These are phyloP conservation scores for Dipodomys spectabilis DNA, from an alignment of 2,113 vertebrate genomes.

Conservation along the genomic window DNA sequence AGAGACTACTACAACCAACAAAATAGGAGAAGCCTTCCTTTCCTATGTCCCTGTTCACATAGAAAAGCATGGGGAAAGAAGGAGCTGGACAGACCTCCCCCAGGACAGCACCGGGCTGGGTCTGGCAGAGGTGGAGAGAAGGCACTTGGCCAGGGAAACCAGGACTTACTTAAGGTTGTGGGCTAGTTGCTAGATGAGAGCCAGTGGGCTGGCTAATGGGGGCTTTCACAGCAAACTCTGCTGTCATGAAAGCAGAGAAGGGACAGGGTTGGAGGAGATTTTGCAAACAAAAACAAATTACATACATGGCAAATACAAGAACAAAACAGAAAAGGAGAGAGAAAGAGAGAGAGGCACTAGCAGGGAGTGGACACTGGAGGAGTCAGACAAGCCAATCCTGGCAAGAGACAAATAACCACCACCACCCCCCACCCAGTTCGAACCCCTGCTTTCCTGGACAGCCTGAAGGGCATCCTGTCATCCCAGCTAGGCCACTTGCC, in stretches of 20 bases:
- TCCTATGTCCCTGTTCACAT: neutral
- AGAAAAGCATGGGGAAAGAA: neutral
- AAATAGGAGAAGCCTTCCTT: neutral
- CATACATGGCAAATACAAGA: neutral
- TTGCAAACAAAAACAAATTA: neutral
- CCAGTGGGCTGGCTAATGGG: neutral
- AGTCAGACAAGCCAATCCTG: neutral
- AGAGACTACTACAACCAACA: neutral
- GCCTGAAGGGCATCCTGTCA: conserved; percentile 1
- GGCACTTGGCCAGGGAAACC: neutral
- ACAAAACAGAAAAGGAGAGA: neutral
- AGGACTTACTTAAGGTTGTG: neutral
- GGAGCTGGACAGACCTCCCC: neutral
- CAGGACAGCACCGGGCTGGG: neutral
- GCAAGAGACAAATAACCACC: neutral
- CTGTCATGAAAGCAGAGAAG: conserved; percentile 17
- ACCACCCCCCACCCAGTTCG: too few relatives aligned
- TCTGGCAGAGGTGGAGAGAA: neutral
- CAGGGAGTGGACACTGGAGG: neutral
- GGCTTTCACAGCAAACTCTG: neutral
- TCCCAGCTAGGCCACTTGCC: neutral
- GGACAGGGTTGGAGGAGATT: neutral
- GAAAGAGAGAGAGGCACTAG: neutral
- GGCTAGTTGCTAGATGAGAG: conserved; percentile 26
- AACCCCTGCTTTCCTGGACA: neutral